Evolutionary conservation across 2,797 vertebrate species (phyloP), one percentile per base, ranked within the genome.

Genomic region (Gallinago solitaria): DNA sequence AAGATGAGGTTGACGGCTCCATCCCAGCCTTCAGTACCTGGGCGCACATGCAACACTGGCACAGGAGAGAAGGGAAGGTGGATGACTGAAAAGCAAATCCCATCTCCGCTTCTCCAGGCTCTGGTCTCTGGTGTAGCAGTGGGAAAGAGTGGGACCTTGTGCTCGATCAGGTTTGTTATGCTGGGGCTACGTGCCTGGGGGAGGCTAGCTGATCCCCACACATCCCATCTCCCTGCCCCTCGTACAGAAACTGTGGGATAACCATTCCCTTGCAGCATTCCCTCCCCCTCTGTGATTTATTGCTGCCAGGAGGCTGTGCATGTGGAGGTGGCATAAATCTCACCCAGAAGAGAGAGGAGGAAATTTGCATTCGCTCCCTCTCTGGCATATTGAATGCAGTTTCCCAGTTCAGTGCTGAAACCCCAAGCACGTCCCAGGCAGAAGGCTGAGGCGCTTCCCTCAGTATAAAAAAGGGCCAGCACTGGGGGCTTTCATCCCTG

Each of bases 241-340:
- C 5, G 0, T 61, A 33, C 80, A 73, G 39, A 70, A 84, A 63
- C 78, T 87, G 82, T 75, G 87, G 82, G 87, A 64, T 60, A 83
- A 61, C 57, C 0, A 1, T 90, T 89, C 63, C 85, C 69, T 76
- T 35, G 19, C 89, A 88, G 82, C 89, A n/a, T 59, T 96, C 85
- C 89, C 89, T 95, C 88, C 87, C 88, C 73, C 35, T 83, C 85
- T 53, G 65, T 79, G 93, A 97, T 96, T 94, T 95, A 95, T 94
- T 87, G 96, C 95, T 95, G 93, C 91, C 94, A 92, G 94, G 91
- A 95, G 89, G 65, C 95, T 91, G 61, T 77, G 89, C 80, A 27
- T 96, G 93, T 91, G 95, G 95, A 96, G 95, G 96, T 96, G 96
- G 96, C 79, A 96, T 97, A 95, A 96, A 96, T 96, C 96, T 96